These are phyloP conservation scores for Amphipoea lucens DNA, from an alignment of 2,888 invertebrate species.

Conservation along the genomic window DNA sequence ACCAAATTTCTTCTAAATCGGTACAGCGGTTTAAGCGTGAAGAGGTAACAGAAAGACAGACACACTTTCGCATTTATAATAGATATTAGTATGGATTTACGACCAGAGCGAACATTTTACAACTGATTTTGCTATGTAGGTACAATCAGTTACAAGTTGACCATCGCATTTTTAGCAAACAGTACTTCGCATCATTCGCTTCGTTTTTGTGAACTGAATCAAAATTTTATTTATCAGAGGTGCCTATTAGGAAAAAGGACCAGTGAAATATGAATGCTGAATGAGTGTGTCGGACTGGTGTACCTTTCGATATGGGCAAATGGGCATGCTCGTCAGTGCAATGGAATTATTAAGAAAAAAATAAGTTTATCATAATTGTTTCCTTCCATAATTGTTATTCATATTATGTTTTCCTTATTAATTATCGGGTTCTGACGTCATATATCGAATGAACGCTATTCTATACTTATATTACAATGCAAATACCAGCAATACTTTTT, in stretches of 20 bases:
- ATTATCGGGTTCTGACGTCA: background rate
- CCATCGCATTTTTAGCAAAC: background rate
- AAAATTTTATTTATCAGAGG: too few relatives aligned
- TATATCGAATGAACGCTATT: background rate
- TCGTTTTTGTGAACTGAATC: background rate
- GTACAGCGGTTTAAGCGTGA: too few relatives aligned
- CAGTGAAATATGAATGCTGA: background rate
- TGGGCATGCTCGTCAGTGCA: background rate
- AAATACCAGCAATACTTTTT: background rate
- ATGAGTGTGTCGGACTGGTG: background rate
- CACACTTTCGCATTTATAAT: too few relatives aligned
- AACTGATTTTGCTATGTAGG: background rate
- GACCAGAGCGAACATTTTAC: background rate
- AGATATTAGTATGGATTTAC: background rate
- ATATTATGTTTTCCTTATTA: slow-evolving; percentile 16
- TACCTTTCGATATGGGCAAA: background rate
- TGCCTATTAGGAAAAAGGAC: background rate
- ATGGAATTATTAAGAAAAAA: background rate
- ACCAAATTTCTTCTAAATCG: too few relatives aligned
- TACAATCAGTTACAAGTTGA: background rate
- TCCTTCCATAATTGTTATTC: slow-evolving; percentile 2
- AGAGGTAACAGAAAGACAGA: too few relatives aligned
- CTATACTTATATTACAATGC: background rate
- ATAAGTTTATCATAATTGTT: background rate
- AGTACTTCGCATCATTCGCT: background rate